Evolutionary conservation across 2,797 vertebrate species (phyloP).

Genomic region (Catamblyrhynchus diadema): DNA sequence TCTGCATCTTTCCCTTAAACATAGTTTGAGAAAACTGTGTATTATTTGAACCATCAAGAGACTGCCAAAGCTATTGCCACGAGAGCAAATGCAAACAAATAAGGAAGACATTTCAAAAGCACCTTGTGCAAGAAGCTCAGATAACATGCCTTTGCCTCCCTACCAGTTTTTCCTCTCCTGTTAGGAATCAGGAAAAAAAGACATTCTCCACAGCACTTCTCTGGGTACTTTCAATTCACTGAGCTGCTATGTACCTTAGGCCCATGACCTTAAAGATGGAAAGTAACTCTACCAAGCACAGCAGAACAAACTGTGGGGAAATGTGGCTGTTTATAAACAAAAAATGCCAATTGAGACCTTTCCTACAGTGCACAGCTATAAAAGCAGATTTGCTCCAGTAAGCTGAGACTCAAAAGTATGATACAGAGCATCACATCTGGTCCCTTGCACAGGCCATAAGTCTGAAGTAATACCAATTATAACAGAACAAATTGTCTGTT

Average conservation of each 20-base stretch:
- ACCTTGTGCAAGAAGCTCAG: background rate
- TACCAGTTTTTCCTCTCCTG: background rate
- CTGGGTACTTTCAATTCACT: background rate
- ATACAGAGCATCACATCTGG: background rate
- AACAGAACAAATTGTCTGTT: background rate
- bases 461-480: background rate
- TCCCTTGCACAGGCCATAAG: background rate
- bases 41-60: background rate
- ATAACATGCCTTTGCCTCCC: background rate
- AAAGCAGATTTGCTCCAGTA: background rate
- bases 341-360: background rate
- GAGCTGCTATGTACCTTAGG: background rate
- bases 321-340: background rate
- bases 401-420: background rate
- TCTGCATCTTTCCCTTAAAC: background rate
- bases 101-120: conserved; percentile 15
- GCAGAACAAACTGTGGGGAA: background rate
- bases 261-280: background rate
- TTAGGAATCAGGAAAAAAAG: background rate
- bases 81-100: conserved; percentile 3
- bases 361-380: background rate
- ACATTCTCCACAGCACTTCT: background rate
- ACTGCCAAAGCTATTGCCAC: background rate
- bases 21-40: background rate
- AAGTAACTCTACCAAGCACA: background rate